phyloP scores from a whole-genome alignment of 2,888 invertebrate genomes.

The Chelonus formosanus region DNA sequence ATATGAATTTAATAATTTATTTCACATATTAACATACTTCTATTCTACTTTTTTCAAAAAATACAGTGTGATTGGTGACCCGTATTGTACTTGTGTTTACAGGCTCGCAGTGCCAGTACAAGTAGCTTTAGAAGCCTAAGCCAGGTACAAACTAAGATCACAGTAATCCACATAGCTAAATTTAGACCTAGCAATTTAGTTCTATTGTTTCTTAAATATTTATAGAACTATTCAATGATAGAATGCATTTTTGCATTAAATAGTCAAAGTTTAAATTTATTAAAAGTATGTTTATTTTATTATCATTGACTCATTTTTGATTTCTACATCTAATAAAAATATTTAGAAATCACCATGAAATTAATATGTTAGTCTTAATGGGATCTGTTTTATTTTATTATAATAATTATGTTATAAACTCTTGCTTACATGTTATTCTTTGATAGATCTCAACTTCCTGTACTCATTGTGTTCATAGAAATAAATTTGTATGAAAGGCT shows the following conservation, averaged over 20 bases:
- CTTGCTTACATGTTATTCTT: too few relatives aligned
- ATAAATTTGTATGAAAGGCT: not conserved
- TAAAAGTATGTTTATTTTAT: too few relatives aligned
- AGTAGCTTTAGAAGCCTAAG: conserved; percentile 91
- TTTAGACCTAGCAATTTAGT: conserved; percentile 9
- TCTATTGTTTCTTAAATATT: not conserved
- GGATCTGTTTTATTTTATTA: too few relatives aligned
- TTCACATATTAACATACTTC: conserved; percentile 19
- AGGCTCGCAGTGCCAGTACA: conserved; percentile 89
- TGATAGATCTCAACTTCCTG: too few relatives aligned
- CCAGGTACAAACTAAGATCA: conserved; percentile 73
- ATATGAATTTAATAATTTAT: not conserved
- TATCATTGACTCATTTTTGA: too few relatives aligned
- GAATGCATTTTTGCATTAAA: not conserved
- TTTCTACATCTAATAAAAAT: too few relatives aligned
- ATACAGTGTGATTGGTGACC: conserved; percentile 60
- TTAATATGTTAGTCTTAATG: too few relatives aligned
- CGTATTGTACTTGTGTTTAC: conserved; percentile 69
- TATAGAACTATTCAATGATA: conserved; percentile 8
- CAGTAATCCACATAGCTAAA: conserved; percentile 51
- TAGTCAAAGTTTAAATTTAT: too few relatives aligned
- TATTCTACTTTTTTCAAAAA: conserved; percentile 43
- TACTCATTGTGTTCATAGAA: not conserved
- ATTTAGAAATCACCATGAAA: too few relatives aligned
- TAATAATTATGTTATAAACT: too few relatives aligned